phyloP scores from a whole-genome alignment of 2,888 invertebrate species.

The Cheilosia scutellata region DNA sequence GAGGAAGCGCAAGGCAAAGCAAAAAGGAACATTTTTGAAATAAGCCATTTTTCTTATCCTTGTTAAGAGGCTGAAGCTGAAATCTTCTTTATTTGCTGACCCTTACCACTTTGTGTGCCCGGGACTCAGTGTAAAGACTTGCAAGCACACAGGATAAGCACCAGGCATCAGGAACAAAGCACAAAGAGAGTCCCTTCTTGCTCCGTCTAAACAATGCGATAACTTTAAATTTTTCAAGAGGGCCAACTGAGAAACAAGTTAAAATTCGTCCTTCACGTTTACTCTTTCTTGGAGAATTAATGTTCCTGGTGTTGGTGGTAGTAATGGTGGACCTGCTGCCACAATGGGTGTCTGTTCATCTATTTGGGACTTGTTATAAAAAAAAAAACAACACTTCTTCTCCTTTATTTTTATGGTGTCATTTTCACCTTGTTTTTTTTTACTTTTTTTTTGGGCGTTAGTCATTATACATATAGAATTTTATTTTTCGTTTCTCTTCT shows the following conservation, averaged over 20 bases:
- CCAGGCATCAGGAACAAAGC: conserved; percentile 32
- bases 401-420: conserved; percentile 31
- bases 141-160: conserved; percentile 47
- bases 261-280: conserved; percentile 52
- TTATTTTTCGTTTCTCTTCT: conserved; percentile 4
- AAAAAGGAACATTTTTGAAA: conserved; percentile 58
- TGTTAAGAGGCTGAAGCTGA: conserved; percentile 69
- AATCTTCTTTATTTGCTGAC: conserved; percentile 71
- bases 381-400: neutral
- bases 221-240: conserved; percentile 56
- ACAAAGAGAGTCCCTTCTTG: conserved; percentile 48
- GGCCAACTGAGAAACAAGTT: conserved; percentile 18
- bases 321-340: conserved; percentile 18
- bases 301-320: conserved; percentile 1
- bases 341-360: conserved; percentile 53
- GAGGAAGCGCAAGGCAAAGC: conserved; percentile 11
- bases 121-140: conserved; percentile 43
- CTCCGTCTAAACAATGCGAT: conserved; percentile 54
- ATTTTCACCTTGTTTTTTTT: conserved; percentile 19
- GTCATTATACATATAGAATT: conserved; percentile 36
- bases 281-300: conserved; percentile 11
- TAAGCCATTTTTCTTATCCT: conserved; percentile 74
- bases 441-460: conserved; percentile 17
- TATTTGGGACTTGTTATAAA: conserved; percentile 41
- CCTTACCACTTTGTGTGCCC: conserved; percentile 53